Evolutionary conservation across 2,113 vertebrate species (phyloP), one percentile per base, ranked within the genome.

Genomic region (Xenopus laevis): DNA sequence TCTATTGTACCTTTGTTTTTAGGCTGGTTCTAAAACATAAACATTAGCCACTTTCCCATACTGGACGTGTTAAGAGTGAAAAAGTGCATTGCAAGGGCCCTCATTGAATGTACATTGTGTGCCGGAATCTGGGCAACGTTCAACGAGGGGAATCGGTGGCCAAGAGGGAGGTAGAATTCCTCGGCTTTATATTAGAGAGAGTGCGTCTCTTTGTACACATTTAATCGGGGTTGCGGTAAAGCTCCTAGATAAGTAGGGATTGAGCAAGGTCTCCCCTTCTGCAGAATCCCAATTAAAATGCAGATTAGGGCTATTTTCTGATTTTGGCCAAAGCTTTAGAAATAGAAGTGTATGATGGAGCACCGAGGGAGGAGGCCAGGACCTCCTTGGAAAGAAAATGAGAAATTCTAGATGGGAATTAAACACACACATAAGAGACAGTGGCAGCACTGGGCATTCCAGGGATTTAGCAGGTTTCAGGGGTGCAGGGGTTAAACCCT

Each of bases 391-490:
- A 76, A 57, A 16, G 46, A 70, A 27, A 77, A 77, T 64, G 74
- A 57, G 74, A 77, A 70, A 77, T 70, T 77, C 60, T 77, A 77
- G 64, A 77, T 63, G 67, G 74, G 67, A 64, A 70, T 77, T 70
- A 67, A 16, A 69, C 64, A 59, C 59, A 57, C 67, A 70, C 70
- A 53, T 13, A 50, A 57, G 45, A 30, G 23, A 27, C 2, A 27
- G 47, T 63, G 59, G 63, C 61, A 44, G 15, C 23, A 15, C 27
- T 61, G 58, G 46, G 66, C 66, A 59, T 70, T 77, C 74, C 52
- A 70, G 60, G 74, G 74, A 77, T 70, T 70, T 70, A 77, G 30
- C 20, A n/a, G 15, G 47, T 52, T 55, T 21, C 46, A 18, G 55
- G 33, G 47, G 67, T 62, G 66, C 66, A 63, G 58, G 67, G 74